phyloP scores from a whole-genome alignment of 2,113 vertebrate genomes.

The Mugil cephalus region DNA sequence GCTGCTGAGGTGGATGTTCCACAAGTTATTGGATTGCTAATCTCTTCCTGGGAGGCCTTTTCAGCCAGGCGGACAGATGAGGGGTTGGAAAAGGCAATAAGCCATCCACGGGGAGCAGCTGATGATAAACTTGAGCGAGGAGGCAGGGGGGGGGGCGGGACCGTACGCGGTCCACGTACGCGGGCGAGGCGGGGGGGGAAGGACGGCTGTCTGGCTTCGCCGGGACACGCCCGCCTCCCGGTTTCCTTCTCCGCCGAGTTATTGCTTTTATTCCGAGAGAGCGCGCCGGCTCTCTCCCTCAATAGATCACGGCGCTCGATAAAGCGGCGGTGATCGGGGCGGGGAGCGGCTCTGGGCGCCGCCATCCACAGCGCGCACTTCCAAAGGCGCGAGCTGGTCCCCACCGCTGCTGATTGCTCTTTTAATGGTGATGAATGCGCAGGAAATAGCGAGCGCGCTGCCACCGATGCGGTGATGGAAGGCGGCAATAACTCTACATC shows the following conservation, averaged over 20 bases:
- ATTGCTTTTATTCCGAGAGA: conserved; percentile 82
- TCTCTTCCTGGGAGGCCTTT: conserved; percentile 82
- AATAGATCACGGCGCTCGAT: conserved; percentile 83
- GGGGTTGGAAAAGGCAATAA: conserved; percentile 75
- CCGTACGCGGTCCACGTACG: conserved; percentile 29
- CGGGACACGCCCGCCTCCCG: conserved; percentile 43
- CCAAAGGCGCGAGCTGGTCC: conserved; percentile 62
- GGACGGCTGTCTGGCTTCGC: conserved; percentile 36
- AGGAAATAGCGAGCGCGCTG: conserved; percentile 39
- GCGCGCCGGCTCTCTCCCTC: conserved; percentile 62
- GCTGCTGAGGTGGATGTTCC: conserved; percentile 73
- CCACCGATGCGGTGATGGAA: conserved; percentile 49
- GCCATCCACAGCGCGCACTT: conserved; percentile 46
- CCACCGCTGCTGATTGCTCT: conserved; percentile 74
- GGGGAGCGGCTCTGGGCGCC: conserved; percentile 67
- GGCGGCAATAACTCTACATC: conserved; percentile 54
- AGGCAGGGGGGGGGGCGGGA: not conserved
- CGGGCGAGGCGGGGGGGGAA: conserved; percentile 5
- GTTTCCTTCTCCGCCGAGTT: conserved; percentile 72
- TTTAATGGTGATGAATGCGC: conserved; percentile 65
- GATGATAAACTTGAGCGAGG: conserved; percentile 70
- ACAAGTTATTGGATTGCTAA: conserved; percentile 80
- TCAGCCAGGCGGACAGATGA: conserved; percentile 67
- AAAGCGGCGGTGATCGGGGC: conserved; percentile 70
- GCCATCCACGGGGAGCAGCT: conserved; percentile 63